Evolutionary conservation across 2,888 invertebrate species (phyloP).

Genomic region (Xylophagus ater): DNA sequence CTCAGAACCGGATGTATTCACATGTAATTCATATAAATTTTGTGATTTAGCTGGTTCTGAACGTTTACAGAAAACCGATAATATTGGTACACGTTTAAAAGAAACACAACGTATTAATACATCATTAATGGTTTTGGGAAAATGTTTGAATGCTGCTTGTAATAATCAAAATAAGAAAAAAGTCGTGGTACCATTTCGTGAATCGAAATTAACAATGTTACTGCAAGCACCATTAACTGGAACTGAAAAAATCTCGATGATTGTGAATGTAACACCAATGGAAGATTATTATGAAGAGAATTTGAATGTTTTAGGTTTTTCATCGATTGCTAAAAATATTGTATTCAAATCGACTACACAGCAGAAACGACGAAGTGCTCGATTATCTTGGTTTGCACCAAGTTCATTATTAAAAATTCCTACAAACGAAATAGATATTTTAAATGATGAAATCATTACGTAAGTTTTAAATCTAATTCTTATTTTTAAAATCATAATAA

Average conservation of each 20-base stretch:
- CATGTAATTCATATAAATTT: conserved; percentile 58
- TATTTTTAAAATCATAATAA: too few relatives aligned
- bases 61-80: conserved; percentile 59
- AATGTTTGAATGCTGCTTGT: conserved; percentile 57
- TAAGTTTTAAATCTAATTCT: too few relatives aligned
- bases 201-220: conserved; percentile 79
- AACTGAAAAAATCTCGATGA: conserved; percentile 51
- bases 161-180: conserved; percentile 24
- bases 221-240: conserved; percentile 68
- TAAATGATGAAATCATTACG: too few relatives aligned
- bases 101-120: conserved; percentile 85
- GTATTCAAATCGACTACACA: conserved; percentile 26
- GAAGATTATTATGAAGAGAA: conserved; percentile 68
- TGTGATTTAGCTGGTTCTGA: conserved; percentile 91
- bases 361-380: too few relatives aligned
- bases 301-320: conserved; percentile 67
- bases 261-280: conserved; percentile 74
- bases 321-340: conserved; percentile 60
- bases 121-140: conserved; percentile 71
- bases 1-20: conserved; percentile 23
- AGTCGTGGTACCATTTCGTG: conserved; percentile 43
- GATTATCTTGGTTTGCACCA: conserved; percentile 22
- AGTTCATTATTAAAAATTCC: too few relatives aligned
- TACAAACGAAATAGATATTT: too few relatives aligned
- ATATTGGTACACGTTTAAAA: conserved; percentile 57